These are phyloP conservation scores for Pseudorectes ferrugineus DNA, from an alignment of 2,113 vertebrate genomes.

Conservation along the genomic window DNA sequence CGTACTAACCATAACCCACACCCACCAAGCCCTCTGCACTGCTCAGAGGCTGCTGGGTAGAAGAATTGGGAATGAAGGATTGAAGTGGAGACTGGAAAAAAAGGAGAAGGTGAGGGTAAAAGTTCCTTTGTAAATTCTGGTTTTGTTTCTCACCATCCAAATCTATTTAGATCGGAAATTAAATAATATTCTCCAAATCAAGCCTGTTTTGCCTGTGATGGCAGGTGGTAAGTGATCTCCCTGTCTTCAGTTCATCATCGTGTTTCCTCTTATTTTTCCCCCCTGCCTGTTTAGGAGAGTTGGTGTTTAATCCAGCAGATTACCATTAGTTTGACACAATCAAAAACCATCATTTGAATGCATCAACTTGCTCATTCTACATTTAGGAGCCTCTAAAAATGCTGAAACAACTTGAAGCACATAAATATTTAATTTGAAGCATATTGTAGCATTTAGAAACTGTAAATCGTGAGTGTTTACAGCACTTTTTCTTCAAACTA, in stretches of 20 bases:
- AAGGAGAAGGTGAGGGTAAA: rapidly evolving
- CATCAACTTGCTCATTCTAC: not conserved
- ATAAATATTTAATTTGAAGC: not conserved
- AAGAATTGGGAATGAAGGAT: not conserved
- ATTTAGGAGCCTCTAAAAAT: not conserved
- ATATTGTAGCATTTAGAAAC: not conserved
- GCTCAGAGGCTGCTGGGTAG: not conserved
- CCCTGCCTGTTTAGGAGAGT: not conserved
- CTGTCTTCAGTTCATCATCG: too few species aligned
- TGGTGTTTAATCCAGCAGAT: not conserved
- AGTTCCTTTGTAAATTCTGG: not conserved
- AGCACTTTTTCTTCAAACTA: not conserved
- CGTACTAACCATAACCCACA: rapidly evolving
- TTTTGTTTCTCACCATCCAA: not conserved
- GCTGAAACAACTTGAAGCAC: not conserved
- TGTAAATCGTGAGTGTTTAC: not conserved
- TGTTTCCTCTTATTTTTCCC: not conserved
- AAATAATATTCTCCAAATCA: not conserved
- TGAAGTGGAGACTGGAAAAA: not conserved
- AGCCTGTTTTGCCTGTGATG: not conserved
- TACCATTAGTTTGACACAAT: not conserved
- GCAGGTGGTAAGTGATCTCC: not conserved
- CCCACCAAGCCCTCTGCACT: rapidly evolving
- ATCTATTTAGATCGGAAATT: not conserved
- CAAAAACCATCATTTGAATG: not conserved